phyloP scores from a whole-genome alignment of 2,113 vertebrate genomes.

The Damaliscus lunatus region DNA sequence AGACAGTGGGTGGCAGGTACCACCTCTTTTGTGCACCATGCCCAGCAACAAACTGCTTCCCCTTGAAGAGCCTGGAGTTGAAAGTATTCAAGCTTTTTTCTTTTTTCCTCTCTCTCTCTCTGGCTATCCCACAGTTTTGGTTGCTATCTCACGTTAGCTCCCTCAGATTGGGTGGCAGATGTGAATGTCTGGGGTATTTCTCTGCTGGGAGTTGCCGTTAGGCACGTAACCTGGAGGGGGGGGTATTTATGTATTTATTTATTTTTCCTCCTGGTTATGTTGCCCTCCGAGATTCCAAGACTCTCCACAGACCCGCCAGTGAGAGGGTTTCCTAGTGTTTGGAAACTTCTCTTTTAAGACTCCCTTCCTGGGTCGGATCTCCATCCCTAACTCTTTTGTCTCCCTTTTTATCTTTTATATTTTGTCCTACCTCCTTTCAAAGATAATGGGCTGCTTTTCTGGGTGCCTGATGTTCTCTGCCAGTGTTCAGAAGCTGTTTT shows the following conservation, averaged over 20 bases:
- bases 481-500: neutral
- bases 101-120: neutral
- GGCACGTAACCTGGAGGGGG: neutral
- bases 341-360: neutral
- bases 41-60: accelerated
- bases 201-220: neutral
- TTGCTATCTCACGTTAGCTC: neutral
- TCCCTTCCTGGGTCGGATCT: neutral
- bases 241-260: neutral
- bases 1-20: accelerated
- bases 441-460: neutral
- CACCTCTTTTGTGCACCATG: accelerated
- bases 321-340: neutral
- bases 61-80: neutral
- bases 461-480: neutral
- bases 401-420: neutral
- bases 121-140: neutral
- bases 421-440: neutral
- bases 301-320: neutral
- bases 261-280: neutral
- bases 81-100: neutral
- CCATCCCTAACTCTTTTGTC: neutral
- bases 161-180: neutral
- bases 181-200: neutral
- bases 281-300: neutral